Evolutionary conservation across 2,113 vertebrate species (phyloP), one percentile per base, ranked within the genome.

Genomic region (Symphodus melops): DNA sequence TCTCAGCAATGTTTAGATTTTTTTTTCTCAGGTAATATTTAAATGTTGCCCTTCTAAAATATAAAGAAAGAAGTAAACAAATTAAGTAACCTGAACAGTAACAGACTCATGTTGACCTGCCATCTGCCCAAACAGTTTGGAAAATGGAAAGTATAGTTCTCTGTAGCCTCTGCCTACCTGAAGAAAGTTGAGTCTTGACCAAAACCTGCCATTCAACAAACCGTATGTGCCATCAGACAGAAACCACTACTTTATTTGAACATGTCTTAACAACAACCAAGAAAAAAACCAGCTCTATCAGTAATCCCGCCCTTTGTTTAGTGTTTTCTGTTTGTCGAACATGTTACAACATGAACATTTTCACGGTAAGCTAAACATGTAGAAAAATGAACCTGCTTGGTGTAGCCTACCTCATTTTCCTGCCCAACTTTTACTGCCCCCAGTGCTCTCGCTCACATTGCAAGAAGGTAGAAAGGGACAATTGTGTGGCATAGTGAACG

Each of bases 401-500:
- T 62, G 20, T 48, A 25, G 12, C 25, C 8, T 9, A 9, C 12
- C 44, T 48, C 49, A 37, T 57, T 54, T 42, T 57, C 25, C 33
- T 55, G 46, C 23, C n/a, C 9, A 23, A 55, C n/a, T 13, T 42
- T 62, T 52, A 11, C 52, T 33, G 58, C n/a, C 41, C 54, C 5
- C 21, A 1, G 42, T 3, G 1, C 54, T 36, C 65, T 37, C n/a
- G 17, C 61, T 62, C 33, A 49, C 21, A 52, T 44, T 51, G 60
- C 37, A 71, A 55, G 59, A 48, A 46, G 6, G 36, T 28, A 86
- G 80, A 85, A 90, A 86, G 76, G 71, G 36, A 9, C 13, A 36
- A 62, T 72, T 83, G 72, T 72, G 54, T 70, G 49, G 21, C 58
- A 49, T 21, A 79, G 68, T 74, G 87, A 83, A 75, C 60, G 68